Evolutionary conservation across 1,140 invertebrate genomes (phyloP), one percentile per base, ranked within the genome.

Genomic region (Scaptomyza graminum): DNA sequence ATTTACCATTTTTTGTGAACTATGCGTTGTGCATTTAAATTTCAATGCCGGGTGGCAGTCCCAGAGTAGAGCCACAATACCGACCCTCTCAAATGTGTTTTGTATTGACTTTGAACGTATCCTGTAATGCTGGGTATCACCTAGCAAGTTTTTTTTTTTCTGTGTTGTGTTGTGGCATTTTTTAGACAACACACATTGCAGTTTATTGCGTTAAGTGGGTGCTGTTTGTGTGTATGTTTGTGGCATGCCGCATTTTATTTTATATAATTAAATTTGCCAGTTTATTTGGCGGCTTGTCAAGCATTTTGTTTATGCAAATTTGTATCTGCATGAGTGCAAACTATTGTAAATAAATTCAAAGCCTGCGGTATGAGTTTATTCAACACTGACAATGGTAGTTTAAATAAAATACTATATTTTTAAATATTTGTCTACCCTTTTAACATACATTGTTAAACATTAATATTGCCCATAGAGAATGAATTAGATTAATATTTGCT

Each of bases 21-120:
- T 85, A 81, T 82, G 67, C 64, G 82, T 82, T 85, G 82, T 81
- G 82, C 82, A 85, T 85, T 85, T 85, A 81, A 85, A 85, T 85
- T 85, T 82, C 69, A 80, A 81, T 85, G 74, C 63, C 74, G 78
- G 68, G 47, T 65, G 78, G 82, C 82, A 59, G 31, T 44, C 60
- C 13, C 44, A 22, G 25, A 25, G 51, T 11, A 34, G 16, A 44
- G 18, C 5, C 55, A 56, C 16, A 31, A 31, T 12, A 22, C 25
- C 25, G 5, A 6, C 28, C 28, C 5, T 3, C 28, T 39, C 46
- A 5, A 13, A 34, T 62, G 66, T 52, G 50, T 62, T 69, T 59
- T 50, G 62, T 64, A 65, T 64, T 70, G 60, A 51, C 46, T 56
- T 56, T 25, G 41, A 15, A 70, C 9, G 12, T 31, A 66, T 39